Conservation (phyloP, 1,140 invertebrate genomes). For the Maconellicoccus hirsutus region DNA sequence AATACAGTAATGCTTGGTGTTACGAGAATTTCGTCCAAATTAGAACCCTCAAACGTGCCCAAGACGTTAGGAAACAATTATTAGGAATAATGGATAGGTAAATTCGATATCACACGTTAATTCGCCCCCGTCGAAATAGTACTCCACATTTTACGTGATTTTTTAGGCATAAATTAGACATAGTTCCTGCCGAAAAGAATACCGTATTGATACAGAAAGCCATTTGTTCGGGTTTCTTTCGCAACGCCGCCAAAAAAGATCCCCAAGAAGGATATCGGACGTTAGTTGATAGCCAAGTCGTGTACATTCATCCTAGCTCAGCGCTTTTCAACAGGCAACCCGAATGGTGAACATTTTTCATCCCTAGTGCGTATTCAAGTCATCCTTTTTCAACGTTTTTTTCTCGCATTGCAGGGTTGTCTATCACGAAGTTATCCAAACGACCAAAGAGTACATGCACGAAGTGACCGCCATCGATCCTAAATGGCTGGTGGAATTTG, state of each 20-base stretch:
- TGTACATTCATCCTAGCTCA: conserved; percentile 98
- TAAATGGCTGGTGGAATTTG: conserved; percentile 98
- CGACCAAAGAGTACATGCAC: conserved; percentile 99
- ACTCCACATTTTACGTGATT: conserved; percentile 14
- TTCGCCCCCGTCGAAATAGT: not conserved
- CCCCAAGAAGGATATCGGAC: conserved; percentile 98
- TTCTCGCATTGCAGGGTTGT: conserved; percentile 70
- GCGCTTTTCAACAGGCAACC: conserved; percentile 96
- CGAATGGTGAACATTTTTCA: conserved; percentile 63
- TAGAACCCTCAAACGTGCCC: conserved; percentile 87
- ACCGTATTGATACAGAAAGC: conserved; percentile 94
- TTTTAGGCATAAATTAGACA: conserved; percentile 85
- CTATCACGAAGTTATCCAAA: conserved; percentile 97
- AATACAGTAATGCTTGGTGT: conserved; percentile 98
- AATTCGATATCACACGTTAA: conserved; percentile 22
- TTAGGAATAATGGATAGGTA: conserved; percentile 94
- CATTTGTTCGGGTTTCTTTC: conserved; percentile 97
- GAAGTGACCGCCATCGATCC: conserved; percentile 98
- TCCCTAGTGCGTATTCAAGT: not conserved
- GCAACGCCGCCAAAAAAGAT: conserved; percentile 98
- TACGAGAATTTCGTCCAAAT: conserved; percentile 99
- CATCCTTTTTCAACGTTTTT: conserved; percentile 25
- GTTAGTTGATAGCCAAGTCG: conserved; percentile 92
- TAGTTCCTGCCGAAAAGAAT: conserved; percentile 92
- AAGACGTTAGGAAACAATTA: conserved; percentile 97